Base-by-base conservation (phyloP, 37 sponge, comb jelly and placozoan genomes). In the Geodia barretti region DNA sequence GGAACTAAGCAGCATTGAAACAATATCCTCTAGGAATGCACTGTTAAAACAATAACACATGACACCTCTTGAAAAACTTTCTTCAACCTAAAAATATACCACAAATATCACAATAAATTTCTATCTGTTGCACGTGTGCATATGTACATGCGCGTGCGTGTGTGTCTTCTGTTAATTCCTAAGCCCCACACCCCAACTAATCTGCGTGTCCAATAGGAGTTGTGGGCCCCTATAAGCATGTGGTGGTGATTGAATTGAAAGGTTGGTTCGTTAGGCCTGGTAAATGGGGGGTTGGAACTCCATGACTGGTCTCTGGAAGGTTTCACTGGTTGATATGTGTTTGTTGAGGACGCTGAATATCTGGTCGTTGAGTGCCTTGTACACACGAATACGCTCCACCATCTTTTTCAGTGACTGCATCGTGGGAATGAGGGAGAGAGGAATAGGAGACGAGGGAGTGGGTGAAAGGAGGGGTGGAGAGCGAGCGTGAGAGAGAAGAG, bases 261-360 rank as follows among this genome's bases (percentile, higher is more conserved):
- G 3, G 1, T 14, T 29, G 31, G 3, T 31, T 31, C 30, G 32
- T 66, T 31, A 66, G 69, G 81, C 37, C 31, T 96, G 86, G 73
- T 83, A 90, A 37, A 97, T 97, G 38, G 98, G 98, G 4, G 98
- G 98, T 34, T 89, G 96, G 62, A 79, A 98, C 40, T 98, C 97
- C 65, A 86, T 85, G 70, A 89, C 84, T 32, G 88, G 82, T 41
- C 85, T 79, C 8, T 67, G 31, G 17, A 93, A 68, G 0, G 88
- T 61, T 41, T 79, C 86, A 68, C 92, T 88, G 70, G 24, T 85
- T 25, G 91, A 73, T 24, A 90, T 82, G 85, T 93, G 91, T 75
- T 98, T 98, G 83, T 86, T 88, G 40, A 98, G 85, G 59, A 95
- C 89, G 8, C 84, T 80, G 66, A 93, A 91, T 4, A 98, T 93